Evolutionary conservation across 2,888 invertebrate genomes (phyloP).

Genomic region (Eristalinus sepulchralis): DNA sequence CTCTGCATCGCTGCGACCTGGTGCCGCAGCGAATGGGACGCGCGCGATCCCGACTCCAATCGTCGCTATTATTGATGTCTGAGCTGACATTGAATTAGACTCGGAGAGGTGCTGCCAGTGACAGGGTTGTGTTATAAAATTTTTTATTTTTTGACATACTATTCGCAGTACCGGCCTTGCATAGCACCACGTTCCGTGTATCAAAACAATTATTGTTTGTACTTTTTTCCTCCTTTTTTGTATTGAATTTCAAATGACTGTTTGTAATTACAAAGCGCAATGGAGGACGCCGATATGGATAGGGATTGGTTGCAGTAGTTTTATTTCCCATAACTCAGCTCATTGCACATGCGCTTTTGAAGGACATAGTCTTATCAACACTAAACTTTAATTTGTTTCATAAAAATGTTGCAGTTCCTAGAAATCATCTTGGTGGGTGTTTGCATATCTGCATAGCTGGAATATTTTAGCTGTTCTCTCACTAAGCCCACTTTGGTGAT

Average conservation of each 20-base stretch:
- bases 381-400: not conserved
- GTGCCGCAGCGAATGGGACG: constrained; percentile 25
- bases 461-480: not conserved
- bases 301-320: not conserved
- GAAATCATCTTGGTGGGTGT: not conserved
- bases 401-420: not conserved
- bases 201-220: constrained; percentile 42
- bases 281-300: constrained; percentile 24
- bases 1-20: constrained; percentile 37
- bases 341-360: not conserved
- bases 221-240: constrained; percentile 29
- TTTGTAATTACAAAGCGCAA: constrained; percentile 18
- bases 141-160: constrained; percentile 47
- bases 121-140: constrained; percentile 7
- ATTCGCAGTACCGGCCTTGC: constrained; percentile 53
- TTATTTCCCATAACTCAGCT: not conserved
- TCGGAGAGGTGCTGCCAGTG: constrained; percentile 31
- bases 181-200: constrained; percentile 60
- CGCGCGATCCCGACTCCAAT: constrained; percentile 33
- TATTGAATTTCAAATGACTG: constrained; percentile 62
- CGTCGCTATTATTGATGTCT: constrained; percentile 62
- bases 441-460: not conserved
- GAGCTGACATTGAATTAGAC: constrained; percentile 60
- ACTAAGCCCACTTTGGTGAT: constrained; percentile 21
- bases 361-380: not conserved